Evolutionary conservation across 2,113 vertebrate species (phyloP), one percentile per base, ranked within the genome.

Genomic region (Manacus vitellinus): DNA sequence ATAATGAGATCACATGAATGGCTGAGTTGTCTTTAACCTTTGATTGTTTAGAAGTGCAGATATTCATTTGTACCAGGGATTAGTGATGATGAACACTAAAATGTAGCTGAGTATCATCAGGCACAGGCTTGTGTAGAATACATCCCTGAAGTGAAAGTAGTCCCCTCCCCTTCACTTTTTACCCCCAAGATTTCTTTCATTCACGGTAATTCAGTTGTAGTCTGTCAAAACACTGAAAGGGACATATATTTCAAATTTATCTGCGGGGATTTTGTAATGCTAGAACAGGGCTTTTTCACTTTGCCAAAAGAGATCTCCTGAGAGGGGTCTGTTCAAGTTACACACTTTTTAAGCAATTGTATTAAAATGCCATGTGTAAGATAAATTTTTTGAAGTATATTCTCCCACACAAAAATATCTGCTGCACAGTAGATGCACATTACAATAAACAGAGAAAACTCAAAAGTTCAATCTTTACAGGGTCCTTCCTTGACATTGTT

Each of bases 21-120:
- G 93, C 85, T 74, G 94, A 95, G 85, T 85, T 30, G 44, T 96
- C 95, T 97, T 97, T 97, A 97, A 97, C 97, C 97, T 97, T 85
- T 96, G 97, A 95, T 97, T 97, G 97, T 97, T 98, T 97, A 96
- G 97, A 96, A 98, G 95, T 95, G 89, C 62, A 94, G 91, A 74
- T 90, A 95, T 89, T 97, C 91, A 77, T 94, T 94, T 95, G 77
- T 95, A 84, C 95, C 73, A 62, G 79, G 76, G 92, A 93, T 95
- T 89, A 96, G 91, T 7, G 8, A 58, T 39, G 88, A 95, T 85
- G 94, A 96, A 79, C 65, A 82, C 56, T 2, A 1, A 86, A 81
- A 54, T 31, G 83, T 72, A 88, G 80, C 21, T 1, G 56, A 77
- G 83, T 23, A 85, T 88, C 94, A 93, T 75, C 93, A 96, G 91